phyloP scores from a whole-genome alignment of 2,888 invertebrate species.

The Erebia palarica region DNA sequence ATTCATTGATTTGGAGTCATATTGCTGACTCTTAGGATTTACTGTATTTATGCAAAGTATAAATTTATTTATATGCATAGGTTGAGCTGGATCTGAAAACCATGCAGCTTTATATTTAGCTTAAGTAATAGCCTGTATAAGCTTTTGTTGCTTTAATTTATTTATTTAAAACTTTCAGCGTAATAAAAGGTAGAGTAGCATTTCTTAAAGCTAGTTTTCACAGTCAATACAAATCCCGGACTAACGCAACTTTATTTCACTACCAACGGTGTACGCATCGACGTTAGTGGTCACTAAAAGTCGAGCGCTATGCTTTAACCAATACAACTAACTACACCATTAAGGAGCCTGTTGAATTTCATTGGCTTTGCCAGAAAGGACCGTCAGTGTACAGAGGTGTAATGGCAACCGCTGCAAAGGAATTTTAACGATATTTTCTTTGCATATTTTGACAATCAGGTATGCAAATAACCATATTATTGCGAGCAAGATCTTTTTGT shows the following conservation, averaged over 20 bases:
- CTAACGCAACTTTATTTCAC: constrained; percentile 14
- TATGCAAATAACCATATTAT: too few relatives aligned
- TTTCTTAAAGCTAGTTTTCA: constrained; percentile 15
- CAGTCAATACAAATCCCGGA: constrained; percentile 4
- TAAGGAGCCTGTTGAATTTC: constrained; percentile 44
- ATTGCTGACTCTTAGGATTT: too few relatives aligned
- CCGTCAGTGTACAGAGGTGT: not conserved
- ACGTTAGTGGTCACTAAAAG: constrained; percentile 33
- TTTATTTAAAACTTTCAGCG: not conserved
- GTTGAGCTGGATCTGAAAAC: too few relatives aligned
- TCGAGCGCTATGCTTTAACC: constrained; percentile 44
- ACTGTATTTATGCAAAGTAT: too few relatives aligned
- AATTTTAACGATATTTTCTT: not conserved
- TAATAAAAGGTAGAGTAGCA: not conserved
- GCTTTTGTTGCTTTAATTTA: not conserved
- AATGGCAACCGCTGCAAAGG: not conserved
- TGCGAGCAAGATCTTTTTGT: too few relatives aligned
- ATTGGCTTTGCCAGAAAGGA: constrained; percentile 33
- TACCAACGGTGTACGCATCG: constrained; percentile 15
- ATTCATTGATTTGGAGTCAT: too few relatives aligned
- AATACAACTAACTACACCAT: constrained; percentile 48
- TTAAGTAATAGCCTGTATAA: too few relatives aligned
- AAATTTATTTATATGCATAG: too few relatives aligned
- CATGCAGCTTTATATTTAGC: too few relatives aligned
- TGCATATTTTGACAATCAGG: not conserved